These are phyloP conservation scores for Pemphredon lugubris DNA, from an alignment of 2,888 invertebrate species.

Conservation along the genomic window DNA sequence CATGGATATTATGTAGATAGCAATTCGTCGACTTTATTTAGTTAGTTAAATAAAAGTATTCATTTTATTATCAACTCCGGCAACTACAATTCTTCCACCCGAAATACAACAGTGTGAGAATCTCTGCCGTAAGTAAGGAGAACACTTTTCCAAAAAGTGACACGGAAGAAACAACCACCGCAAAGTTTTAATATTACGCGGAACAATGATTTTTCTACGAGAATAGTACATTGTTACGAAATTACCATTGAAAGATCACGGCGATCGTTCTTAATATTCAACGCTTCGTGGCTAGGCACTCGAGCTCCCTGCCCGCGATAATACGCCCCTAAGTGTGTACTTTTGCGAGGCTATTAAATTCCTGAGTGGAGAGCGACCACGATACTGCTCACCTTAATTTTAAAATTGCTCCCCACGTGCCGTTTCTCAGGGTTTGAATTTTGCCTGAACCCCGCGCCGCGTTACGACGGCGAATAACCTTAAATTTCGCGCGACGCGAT, in stretches of 20 bases:
- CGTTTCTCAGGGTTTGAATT: conserved; percentile 17
- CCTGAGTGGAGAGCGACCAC: conserved; percentile 31
- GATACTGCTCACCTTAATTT: conserved; percentile 47
- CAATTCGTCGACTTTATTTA: no score
- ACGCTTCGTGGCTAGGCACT: conserved; percentile 20
- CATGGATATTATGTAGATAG: no score
- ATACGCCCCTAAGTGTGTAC: conserved; percentile 51
- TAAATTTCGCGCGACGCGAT: conserved; percentile 46
- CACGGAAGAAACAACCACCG: no score
- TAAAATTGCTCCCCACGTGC: conserved; percentile 34
- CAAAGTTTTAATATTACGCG: no score
- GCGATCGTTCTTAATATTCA: conserved; percentile 17
- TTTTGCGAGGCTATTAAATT: conserved; percentile 59
- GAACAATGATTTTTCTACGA: neutral
- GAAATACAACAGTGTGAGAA: no score
- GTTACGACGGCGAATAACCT: no score
- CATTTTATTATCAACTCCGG: no score
- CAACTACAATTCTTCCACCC: no score
- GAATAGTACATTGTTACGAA: conserved; percentile 16
- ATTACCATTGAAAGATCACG: conserved; percentile 28
- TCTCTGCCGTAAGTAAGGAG: no score
- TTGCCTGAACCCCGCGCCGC: neutral
- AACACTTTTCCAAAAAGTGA: no score
- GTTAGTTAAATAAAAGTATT: no score
- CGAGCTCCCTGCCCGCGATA: conserved; percentile 18